Conservation (phyloP, 2,888 invertebrate genomes). For the Subacronicta megacephala region DNA sequence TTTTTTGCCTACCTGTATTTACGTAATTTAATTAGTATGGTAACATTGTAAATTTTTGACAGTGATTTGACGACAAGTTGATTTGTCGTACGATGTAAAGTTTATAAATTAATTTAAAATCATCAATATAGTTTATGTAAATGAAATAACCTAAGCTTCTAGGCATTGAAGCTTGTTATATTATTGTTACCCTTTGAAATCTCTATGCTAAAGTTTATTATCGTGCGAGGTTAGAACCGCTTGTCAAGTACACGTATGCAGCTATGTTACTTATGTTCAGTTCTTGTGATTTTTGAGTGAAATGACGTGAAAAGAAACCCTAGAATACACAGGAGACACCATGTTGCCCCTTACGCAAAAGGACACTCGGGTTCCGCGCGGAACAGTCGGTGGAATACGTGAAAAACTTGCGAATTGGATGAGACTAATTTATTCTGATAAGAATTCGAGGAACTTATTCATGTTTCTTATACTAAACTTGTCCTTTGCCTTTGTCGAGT, state of each 20-base stretch:
- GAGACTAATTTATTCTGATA: constrained; percentile 97
- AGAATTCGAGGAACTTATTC: constrained; percentile 97
- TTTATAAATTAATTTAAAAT: constrained; percentile 44
- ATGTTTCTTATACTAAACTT: constrained; percentile 97
- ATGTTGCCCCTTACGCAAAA: constrained; percentile 95
- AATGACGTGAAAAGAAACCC: constrained; percentile 76
- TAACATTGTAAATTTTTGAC: constrained; percentile 49
- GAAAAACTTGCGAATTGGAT: constrained; percentile 94
- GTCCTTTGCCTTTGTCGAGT: constrained; percentile 98
- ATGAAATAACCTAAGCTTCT: constrained; percentile 38
- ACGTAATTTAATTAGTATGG: constrained; percentile 46
- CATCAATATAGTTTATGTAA: constrained; percentile 47
- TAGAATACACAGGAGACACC: constrained; percentile 66
- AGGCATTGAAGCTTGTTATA: constrained; percentile 23
- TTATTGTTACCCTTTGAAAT: constrained; percentile 21
- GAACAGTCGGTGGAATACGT: constrained; percentile 90
- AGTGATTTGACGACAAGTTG: constrained; percentile 50
- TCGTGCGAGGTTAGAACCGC: constrained; percentile 80
- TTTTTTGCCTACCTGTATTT: too few relatives aligned
- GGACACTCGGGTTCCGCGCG: constrained; percentile 90
- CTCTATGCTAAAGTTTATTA: constrained; percentile 43
- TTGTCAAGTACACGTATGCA: constrained; percentile 87
- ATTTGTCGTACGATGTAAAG: constrained; percentile 55
- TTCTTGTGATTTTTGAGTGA: constrained; percentile 74
- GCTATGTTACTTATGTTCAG: constrained; percentile 69